Base-by-base conservation (phyloP, 2,113 vertebrate species). In the Oplegnathus fasciatus region DNA sequence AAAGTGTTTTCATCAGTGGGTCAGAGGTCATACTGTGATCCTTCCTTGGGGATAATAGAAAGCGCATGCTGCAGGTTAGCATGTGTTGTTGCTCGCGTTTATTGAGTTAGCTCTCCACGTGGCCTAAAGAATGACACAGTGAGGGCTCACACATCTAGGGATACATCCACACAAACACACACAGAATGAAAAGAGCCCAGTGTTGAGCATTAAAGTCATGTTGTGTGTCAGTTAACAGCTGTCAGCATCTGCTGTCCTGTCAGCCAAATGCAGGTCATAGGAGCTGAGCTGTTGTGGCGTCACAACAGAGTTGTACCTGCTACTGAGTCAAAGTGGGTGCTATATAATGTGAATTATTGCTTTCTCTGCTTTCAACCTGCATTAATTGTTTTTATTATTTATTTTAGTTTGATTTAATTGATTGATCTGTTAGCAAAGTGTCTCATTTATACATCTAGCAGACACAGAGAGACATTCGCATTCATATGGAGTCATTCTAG, bases 91-190 rank as follows among this genome's bases (percentile, higher is more conserved):
- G 52, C 73, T 74, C 2, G 15, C 44, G 80, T 40, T 9, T 85
- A 91, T 92, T 80, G 69, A 87, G 72, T 94, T 91, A 88, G 74
- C 58, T 1, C 54, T 60, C 75, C 68, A 34, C 64, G 32, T 60
- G 75, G 66, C 65, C 58, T 82, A 28, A 67, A 80, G 26, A 72
- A 55, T 46, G 68, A 76, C 77, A 40, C 55, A 71, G 50, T 14
- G 34, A 74, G 17, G 14, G 14, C 78, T 34, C 60, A 52, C 40
- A 54, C 54, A 48, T 30, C 8, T 24, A 3, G 11, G 9, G 7
- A 37, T 15, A n/a, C 26, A 18, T 22, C 18, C 28, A 48, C 69
- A 72, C 74, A 69, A 40, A 50, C 73, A 57, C 67, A 57, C 52
- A 14, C 65, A 42, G 42, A 50, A 26, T 60, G 40, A 78, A 81